Percentiles rank a stretch among this genome's conserved stretches.
Conservation (phyloP, 2,113 vertebrate genomes). For the Sorex araneus region DNA sequence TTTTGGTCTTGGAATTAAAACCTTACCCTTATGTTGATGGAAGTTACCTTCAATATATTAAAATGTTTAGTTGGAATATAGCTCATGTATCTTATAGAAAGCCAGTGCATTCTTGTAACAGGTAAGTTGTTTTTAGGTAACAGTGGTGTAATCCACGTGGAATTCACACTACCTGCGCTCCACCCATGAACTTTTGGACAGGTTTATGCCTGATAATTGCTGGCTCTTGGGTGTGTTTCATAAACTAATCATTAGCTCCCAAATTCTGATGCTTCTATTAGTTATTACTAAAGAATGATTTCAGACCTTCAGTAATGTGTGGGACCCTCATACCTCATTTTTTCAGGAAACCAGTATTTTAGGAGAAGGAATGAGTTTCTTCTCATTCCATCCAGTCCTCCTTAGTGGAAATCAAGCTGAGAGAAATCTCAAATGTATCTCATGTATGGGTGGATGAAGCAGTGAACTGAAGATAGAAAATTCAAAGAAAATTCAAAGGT, state of each 20-base stretch:
- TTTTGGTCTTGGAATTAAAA: constrained; percentile 36
- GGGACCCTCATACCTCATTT: not conserved
- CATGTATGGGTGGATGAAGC: not conserved
- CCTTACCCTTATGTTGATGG: not conserved
- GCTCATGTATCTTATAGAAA: constrained; percentile 7
- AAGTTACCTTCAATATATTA: not conserved
- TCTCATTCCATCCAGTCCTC: not conserved
- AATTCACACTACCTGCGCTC: not conserved
- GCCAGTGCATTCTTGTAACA: not conserved
- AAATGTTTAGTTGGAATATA: not conserved
- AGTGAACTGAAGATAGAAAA: not conserved
- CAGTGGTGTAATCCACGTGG: not conserved
- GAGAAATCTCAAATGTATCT: not conserved
- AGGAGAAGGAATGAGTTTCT: not conserved
- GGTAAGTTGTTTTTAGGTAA: not conserved
- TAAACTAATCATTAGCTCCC: constrained; percentile 17
- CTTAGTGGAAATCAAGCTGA: not conserved
- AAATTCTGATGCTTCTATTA: not conserved
- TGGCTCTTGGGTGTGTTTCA: constrained; percentile 40
- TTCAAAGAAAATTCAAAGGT: constrained; percentile 14
- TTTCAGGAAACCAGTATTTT: not conserved
- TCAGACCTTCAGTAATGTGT: not conserved
- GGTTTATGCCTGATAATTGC: constrained; percentile 9
- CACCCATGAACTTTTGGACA: constrained; percentile 21
- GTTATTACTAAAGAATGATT: constrained; percentile 26